Evolutionary conservation across 1,140 invertebrate species (phyloP), one percentile per base, ranked within the genome.

Genomic region (Aplysia californica): DNA sequence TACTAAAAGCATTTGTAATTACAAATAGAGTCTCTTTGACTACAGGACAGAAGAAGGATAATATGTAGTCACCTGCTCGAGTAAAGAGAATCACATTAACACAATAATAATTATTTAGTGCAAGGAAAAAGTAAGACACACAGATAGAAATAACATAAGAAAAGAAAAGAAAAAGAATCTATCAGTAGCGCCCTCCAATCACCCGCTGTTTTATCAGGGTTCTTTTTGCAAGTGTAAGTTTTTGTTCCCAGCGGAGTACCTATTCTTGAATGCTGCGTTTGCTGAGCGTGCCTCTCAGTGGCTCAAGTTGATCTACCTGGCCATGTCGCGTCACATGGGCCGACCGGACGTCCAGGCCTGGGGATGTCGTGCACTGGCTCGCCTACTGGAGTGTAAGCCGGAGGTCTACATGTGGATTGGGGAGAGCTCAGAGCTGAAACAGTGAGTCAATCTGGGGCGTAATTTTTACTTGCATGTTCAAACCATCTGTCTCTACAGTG

Each of bases 351-450:
- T 83, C 20, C 82, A 83, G 76, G 82, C 81, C 20, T 36, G 21
- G 3, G 33, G 21, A n/a, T 77, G 29, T 31, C 67, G 20, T 64
- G 75, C 77, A 33, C 66, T 79, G 56, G 65, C 72, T 41, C 78
- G 75, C 50, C 69, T 80, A 29, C 29, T 81, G 66, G 77, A 75
- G 6, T 79, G 72, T 33, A 77, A 77, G 38, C 78, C 81, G 55
- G 77, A 83, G 38, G 75, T 76, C 21, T 79, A 74, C 38, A 61
- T 74, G 26, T 79, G 77, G 77, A 80, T 80, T 66, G 81, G 81
- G 31, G 81, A 83, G n/a, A 74, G 66, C 23, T n/a, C 77, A 21
- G 77, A 83, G 10, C 58, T 56, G 5, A 79, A 76, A 74, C 77
- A 79, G 81, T 83, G 41, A 77, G 77, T 78, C 23, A 10, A 29